A percentile compares a stretch with the other conserved stretches of the same genome.
These are phyloP conservation scores for Naso thynnoides DNA, from an alignment of 2,797 vertebrate species.

Conservation along the genomic window DNA sequence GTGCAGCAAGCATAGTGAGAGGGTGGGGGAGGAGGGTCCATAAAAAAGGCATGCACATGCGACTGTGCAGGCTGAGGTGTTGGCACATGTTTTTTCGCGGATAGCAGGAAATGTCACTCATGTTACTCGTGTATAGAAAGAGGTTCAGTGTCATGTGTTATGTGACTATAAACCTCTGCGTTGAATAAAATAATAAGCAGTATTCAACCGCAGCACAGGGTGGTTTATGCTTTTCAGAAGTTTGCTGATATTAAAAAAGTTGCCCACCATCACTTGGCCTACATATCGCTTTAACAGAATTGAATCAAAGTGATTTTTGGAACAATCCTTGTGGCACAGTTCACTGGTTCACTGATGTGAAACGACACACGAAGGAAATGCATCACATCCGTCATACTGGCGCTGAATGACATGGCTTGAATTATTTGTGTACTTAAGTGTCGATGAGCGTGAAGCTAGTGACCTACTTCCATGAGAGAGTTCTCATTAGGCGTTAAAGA, in stretches of 20 bases:
- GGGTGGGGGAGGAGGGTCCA: not conserved
- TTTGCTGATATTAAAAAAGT: not conserved
- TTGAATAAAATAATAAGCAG: not conserved
- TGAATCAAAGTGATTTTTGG: not conserved
- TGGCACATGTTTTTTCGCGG: not conserved
- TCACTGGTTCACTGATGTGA: constrained; percentile 7
- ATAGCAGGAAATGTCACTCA: not conserved
- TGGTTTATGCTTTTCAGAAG: not conserved
- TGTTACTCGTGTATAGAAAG: not conserved
- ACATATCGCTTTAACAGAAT: not conserved
- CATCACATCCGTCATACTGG: constrained; percentile 1
- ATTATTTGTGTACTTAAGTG: constrained; percentile 44
- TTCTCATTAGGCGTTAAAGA: constrained; percentile 45
- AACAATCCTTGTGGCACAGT: not conserved
- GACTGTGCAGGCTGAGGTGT: not conserved
- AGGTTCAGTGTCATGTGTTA: not conserved
- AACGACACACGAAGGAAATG: not conserved
- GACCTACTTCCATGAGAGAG: constrained; percentile 58
- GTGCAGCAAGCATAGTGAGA: not conserved
- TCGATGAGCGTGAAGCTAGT: constrained; percentile 40
- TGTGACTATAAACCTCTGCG: not conserved
- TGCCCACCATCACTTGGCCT: not conserved
- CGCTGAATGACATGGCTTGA: constrained; percentile 40
- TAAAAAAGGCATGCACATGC: not conserved
- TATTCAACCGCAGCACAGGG: not conserved